Conservation (phyloP, 2,797 vertebrate genomes). For the Chromobotia macracanthus region DNA sequence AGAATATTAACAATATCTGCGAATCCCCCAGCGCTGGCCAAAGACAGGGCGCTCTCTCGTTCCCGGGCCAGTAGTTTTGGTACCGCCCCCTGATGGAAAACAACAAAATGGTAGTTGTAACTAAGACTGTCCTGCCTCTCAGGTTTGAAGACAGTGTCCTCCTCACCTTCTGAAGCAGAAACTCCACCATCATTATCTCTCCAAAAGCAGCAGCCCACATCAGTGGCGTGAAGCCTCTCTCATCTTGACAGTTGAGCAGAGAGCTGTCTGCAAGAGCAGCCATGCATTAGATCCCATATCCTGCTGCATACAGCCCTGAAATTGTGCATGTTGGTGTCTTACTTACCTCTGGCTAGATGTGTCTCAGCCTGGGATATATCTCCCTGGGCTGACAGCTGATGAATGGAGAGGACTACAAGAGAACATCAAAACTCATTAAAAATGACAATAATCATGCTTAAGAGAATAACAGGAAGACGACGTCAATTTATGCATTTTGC, state of each 20-base stretch:
- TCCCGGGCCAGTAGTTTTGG: slow-evolving; percentile 87
- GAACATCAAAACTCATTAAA: not conserved
- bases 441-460: not conserved
- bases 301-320: not conserved
- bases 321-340: not conserved
- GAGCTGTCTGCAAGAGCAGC: slow-evolving; percentile 76
- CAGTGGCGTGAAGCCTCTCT: slow-evolving; percentile 92
- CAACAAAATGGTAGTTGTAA: not conserved
- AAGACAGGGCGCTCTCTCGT: slow-evolving; percentile 89
- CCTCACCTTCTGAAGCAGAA: slow-evolving; percentile 87
- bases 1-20: slow-evolving; percentile 88
- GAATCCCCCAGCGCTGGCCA: slow-evolving; percentile 93
- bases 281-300: not conserved
- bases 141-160: not conserved
- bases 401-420: slow-evolving; percentile 86
- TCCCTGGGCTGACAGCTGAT: slow-evolving; percentile 94
- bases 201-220: slow-evolving; percentile 97
- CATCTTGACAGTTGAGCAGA: slow-evolving; percentile 86
- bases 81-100: slow-evolving; percentile 84
- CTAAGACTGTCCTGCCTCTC: too few relatives aligned
- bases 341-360: slow-evolving; percentile 85
- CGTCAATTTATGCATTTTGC: too few relatives aligned
- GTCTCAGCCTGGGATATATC: slow-evolving; percentile 86
- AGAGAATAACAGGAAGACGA: too few relatives aligned
- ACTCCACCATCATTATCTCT: slow-evolving; percentile 88